Evolutionary conservation across 1,140 invertebrate species (phyloP).

Genomic region (Linepithema humile): DNA sequence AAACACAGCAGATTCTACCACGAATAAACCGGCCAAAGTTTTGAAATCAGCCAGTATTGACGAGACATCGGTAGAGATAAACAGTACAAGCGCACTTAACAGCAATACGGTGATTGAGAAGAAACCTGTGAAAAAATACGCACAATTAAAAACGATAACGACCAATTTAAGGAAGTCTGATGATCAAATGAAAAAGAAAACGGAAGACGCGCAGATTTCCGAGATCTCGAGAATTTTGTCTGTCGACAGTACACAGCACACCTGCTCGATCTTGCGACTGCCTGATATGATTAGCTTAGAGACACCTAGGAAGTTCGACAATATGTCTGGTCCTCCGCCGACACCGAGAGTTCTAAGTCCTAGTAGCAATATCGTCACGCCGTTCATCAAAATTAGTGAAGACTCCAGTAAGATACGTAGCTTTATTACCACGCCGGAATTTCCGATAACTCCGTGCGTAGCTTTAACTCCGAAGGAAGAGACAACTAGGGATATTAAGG

Average conservation of each 20-base stretch:
- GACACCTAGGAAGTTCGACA: conserved; percentile 77
- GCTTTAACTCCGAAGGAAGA: conserved; percentile 77
- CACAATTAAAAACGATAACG: conserved; percentile 75
- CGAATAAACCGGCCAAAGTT: not conserved
- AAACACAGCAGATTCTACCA: not conserved
- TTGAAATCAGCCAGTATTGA: not conserved
- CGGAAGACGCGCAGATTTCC: not conserved
- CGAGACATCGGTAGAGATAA: not conserved
- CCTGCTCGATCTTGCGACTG: conserved; percentile 29
- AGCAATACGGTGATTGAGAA: conserved; percentile 47
- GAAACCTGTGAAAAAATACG: conserved; percentile 78
- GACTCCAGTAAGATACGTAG: conserved; percentile 75
- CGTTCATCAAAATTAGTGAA: conserved; percentile 59
- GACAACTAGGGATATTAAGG: conserved; percentile 59
- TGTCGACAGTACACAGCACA: conserved; percentile 50
- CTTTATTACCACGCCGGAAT: conserved; percentile 79
- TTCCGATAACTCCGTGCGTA: conserved; percentile 80
- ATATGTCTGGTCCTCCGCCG: conserved; percentile 75
- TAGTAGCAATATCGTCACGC: conserved; percentile 69
- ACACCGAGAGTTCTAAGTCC: conserved; percentile 80
- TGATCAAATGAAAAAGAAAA: conserved; percentile 19
- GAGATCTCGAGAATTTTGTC: conserved; percentile 61
- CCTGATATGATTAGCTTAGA: conserved; percentile 72
- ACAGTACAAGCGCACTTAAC: not conserved
- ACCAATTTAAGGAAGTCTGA: conserved; percentile 55